These are phyloP conservation scores for Sinocyclocheilus grahami DNA, from an alignment of 2,113 vertebrate genomes.

Conservation along the genomic window DNA sequence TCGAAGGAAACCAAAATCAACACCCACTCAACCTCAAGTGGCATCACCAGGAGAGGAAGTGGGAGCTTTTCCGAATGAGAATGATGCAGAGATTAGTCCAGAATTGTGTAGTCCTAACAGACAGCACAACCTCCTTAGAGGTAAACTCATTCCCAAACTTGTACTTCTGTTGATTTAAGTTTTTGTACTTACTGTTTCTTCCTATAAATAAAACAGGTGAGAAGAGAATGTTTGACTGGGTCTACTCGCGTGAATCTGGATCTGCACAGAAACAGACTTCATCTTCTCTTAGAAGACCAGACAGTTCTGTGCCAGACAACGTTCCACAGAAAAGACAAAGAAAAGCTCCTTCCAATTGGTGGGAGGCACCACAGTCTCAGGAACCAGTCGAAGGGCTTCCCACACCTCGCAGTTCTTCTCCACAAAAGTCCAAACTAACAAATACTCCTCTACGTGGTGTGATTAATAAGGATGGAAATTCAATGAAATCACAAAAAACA, in stretches of 20 bases:
- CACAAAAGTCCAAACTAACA: slow-evolving; percentile 34
- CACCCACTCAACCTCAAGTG: neutral
- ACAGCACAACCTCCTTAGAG: slow-evolving; percentile 46
- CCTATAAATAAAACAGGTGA: slow-evolving; percentile 55
- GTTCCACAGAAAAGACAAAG: slow-evolving; percentile 55
- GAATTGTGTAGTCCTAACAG: slow-evolving; percentile 23
- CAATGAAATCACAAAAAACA: slow-evolving; percentile 7
- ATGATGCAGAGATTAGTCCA: slow-evolving; percentile 47
- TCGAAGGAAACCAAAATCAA: slow-evolving; percentile 24
- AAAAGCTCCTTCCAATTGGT: slow-evolving; percentile 60
- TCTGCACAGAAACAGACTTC: slow-evolving; percentile 39
- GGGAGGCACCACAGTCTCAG: slow-evolving; percentile 29
- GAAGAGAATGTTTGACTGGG: slow-evolving; percentile 54
- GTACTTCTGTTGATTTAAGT: neutral
- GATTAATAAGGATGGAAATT: neutral
- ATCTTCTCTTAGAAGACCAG: neutral
- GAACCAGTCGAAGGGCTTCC: neutral
- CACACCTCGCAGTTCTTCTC: neutral
- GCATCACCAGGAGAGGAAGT: slow-evolving; percentile 33
- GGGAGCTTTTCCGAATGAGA: neutral
- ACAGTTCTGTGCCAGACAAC: neutral
- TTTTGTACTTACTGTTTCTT: neutral
- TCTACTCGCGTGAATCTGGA: slow-evolving; percentile 45
- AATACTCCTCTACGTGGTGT: slow-evolving; percentile 4
- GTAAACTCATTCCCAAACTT: slow-evolving; percentile 50